Base-by-base conservation (phyloP, 2,888 invertebrate species). In the Tinea trinotella region DNA sequence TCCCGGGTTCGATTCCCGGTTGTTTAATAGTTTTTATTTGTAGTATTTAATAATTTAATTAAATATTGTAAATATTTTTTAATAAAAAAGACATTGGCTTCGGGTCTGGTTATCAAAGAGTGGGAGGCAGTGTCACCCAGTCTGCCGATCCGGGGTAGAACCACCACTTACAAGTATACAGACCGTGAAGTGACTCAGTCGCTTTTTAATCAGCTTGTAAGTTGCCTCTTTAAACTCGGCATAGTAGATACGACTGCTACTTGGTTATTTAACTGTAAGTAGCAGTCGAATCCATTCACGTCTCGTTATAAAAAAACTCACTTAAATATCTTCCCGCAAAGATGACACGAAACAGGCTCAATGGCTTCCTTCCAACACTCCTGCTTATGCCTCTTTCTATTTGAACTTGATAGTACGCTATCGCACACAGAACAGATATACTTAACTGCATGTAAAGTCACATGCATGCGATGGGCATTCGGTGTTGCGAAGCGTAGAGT, bases 401-500 rank as follows among this genome's bases (percentile, higher is more conserved):
- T 54, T 2, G 48, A n/a, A 7, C 55, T 9, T 22, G 46, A 50
- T 5, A 57, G 34, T 17, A n/a, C 18, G 1, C 6, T 13, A 3
- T 34, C 46, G 15, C 56, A 57, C 9, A 40, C 19, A 17, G 36
- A 40, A 54, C 56, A 57, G 1, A 49, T 54, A 53, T 68, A 68
- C 2, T 75, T 61, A 53, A 68, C 67, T 1, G 65, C 53, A 57
- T 82, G 83, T 0, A 66, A 58, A 0, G 62, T 53, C 0, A 52
- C 15, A 56, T 84, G 83, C 0, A 70, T 62, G 0, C 82, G 66
- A 0, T 78, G 64, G 1, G 76, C 68, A 0, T 70, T 65, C 0
- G 62, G 61, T 0, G 68, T 68, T 0, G 83, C 81, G 61, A 85
- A 84, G 0, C 84, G 73, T 0, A 85, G 72, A 0, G 74, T 68